Percentiles rank a stretch among this genome's conserved stretches.
phyloP scores from a whole-genome alignment of 2,797 vertebrate genomes.

The Sciurus vulgaris region DNA sequence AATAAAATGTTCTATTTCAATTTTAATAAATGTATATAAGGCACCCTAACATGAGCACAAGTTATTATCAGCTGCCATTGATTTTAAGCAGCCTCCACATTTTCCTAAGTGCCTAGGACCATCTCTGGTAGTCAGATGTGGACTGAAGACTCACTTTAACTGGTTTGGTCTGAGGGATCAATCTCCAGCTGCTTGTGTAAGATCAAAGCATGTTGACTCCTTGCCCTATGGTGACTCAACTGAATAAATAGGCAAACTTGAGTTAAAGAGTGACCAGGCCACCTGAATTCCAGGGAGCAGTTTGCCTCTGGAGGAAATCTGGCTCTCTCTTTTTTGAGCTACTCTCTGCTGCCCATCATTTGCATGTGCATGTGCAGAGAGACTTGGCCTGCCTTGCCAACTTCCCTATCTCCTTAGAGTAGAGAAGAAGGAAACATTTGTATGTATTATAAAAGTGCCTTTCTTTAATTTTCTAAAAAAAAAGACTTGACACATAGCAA shows the following conservation, averaged over 20 bases:
- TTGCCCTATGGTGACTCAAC: neutral
- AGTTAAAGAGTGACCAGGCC: neutral
- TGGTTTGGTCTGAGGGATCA: neutral
- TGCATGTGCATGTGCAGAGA: neutral
- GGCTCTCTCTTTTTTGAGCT: neutral
- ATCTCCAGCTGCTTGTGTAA: neutral
- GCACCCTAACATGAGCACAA: constrained; percentile 49
- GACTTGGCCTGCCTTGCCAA: neutral
- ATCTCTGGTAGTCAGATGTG: neutral
- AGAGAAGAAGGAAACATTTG: constrained; percentile 41
- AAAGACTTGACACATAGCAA: constrained; percentile 28
- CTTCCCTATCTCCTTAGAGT: constrained; percentile 1
- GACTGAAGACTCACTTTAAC: neutral
- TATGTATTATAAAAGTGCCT: constrained; percentile 76
- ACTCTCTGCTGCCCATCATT: neutral
- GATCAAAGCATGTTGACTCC: neutral
- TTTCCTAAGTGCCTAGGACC: constrained; percentile 81
- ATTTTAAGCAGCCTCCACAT: constrained; percentile 12
- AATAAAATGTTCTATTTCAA: constrained; percentile 47
- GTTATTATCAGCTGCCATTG: neutral
- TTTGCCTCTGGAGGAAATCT: neutral
- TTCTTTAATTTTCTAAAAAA: constrained; percentile 59
- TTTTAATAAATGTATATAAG: neutral
- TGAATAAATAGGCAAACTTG: neutral
- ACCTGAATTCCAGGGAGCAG: neutral